phyloP scores from a whole-genome alignment of 2,888 invertebrate species.

The Trissoscelio sp. region DNA sequence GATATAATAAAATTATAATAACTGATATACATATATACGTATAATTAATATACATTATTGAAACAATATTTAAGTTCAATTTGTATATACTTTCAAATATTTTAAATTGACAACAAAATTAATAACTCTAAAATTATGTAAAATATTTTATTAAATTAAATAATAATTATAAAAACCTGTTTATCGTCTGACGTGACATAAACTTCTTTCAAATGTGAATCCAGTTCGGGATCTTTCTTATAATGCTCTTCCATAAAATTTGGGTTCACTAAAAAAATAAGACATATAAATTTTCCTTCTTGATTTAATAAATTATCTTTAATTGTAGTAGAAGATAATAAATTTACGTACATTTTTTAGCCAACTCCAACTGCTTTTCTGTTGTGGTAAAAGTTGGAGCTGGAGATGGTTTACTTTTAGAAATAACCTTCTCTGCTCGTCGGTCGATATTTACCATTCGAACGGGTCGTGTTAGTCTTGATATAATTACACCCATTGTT shows the following conservation, averaged over 20 bases:
- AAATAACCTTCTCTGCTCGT: slow-evolving; percentile 89
- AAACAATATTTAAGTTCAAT: too few species aligned
- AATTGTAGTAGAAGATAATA: slow-evolving; percentile 13
- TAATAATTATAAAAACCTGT: slow-evolving; percentile 70
- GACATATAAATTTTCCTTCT: neutral
- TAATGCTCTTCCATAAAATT: slow-evolving; percentile 86
- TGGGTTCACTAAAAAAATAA: slow-evolving; percentile 85
- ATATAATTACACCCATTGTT: slow-evolving; percentile 88
- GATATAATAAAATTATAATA: too few species aligned
- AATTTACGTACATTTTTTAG: slow-evolving; percentile 84
- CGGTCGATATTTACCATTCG: slow-evolving; percentile 90
- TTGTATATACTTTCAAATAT: neutral
- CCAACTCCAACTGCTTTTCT: slow-evolving; percentile 86
- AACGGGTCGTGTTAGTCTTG: slow-evolving; percentile 85
- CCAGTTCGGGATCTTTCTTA: slow-evolving; percentile 86
- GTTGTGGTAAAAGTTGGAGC: slow-evolving; percentile 89
- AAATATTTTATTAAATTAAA: neutral
- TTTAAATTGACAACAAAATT: neutral
- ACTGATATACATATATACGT: too few species aligned
- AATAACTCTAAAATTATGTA: neutral
- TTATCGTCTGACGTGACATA: slow-evolving; percentile 88
- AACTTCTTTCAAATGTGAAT: slow-evolving; percentile 88
- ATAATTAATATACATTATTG: too few species aligned
- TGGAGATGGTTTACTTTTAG: slow-evolving; percentile 86
- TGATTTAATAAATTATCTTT: neutral